phyloP scores from a whole-genome alignment of 2,888 invertebrate genomes.

The Acronicta alni region DNA sequence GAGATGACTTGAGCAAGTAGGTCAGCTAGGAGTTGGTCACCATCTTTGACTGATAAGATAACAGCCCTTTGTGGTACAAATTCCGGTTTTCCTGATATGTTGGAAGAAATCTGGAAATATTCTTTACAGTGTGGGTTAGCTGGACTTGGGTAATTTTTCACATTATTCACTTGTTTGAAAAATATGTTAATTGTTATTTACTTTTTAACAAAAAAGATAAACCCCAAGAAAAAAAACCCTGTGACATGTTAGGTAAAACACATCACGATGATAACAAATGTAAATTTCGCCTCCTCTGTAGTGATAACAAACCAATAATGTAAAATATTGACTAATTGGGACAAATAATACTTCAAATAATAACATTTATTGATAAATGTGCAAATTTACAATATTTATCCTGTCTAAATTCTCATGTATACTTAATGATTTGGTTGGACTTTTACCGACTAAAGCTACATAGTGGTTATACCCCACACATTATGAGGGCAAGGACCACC shows the following conservation, averaged over 20 bases:
- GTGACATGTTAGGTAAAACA: background rate
- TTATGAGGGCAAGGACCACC: too few relatives aligned
- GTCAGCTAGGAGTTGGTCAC: slow-evolving; percentile 36
- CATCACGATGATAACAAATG: background rate
- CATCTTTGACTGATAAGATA: slow-evolving; percentile 41
- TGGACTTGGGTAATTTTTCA: too few relatives aligned
- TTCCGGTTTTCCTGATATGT: too few relatives aligned
- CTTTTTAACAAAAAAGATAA: background rate
- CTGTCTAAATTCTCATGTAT: too few relatives aligned
- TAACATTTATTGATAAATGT: too few relatives aligned
- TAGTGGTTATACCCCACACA: too few relatives aligned
- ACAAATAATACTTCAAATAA: too few relatives aligned
- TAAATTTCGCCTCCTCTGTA: background rate
- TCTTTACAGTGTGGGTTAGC: too few relatives aligned
- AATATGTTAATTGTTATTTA: background rate
- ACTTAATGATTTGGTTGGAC: too few relatives aligned
- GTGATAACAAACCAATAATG: background rate
- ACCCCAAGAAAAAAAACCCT: background rate
- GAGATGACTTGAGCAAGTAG: slow-evolving; percentile 33
- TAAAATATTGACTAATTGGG: background rate
- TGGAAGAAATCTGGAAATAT: slow-evolving; percentile 3
- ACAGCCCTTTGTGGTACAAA: background rate
- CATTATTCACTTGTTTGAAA: slow-evolving; percentile 4
- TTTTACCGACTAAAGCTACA: too few relatives aligned
- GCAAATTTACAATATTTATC: too few relatives aligned